Base-by-base conservation (phyloP, 2,888 invertebrate genomes). In the Dolomedes plantarius region DNA sequence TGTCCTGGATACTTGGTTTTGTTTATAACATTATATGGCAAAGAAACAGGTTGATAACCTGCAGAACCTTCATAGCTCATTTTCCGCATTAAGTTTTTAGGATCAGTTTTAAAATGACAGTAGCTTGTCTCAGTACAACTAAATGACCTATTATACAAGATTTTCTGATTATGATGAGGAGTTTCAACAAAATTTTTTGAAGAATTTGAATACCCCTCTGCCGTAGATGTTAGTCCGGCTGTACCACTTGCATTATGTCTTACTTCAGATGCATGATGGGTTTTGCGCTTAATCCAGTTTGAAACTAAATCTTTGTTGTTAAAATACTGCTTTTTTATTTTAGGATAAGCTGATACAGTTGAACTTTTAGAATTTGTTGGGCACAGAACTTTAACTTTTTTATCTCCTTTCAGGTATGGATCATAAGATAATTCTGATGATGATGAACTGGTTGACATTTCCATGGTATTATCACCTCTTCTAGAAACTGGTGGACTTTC, bases 101-200 rank as follows among this genome's bases (percentile, higher is more conserved):
- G 27, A 64, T 72, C 67, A 31, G 39, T 28, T 23, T 68, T 50
- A 11, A 46, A 65, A 72, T 73, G 31, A 1, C 65, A 65, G 62
- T 36, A 28, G 62, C 32, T 32, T 32, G 74, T 29, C 13, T 85
- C 85, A 41, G 85, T 74, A 56, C 67, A 78, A 64, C 78, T 85
- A 19, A 85, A 69, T 67, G 85, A 85, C 69, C 85, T 56, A 27
- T 78, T 85, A 64, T 78, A 85, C 9, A 69, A 72, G 27, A 72
- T 23, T 32, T 23, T 83, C 0, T 64, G 28, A 27, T 65, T 79
- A 19, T 67, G 31, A n/a, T 7, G 36, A 67, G 32, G 11, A 6
- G n/a, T 32, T 32, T 31, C 23, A 67, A 62, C 50, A 29, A 68
- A 67, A 29, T 76, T 76, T 11, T 23, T 32, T 13, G 41, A 71